A percentile compares a stretch with the other conserved stretches of the same genome.
Conservation (phyloP, 2,888 invertebrate genomes). For the Drosophila mimetica region DNA sequence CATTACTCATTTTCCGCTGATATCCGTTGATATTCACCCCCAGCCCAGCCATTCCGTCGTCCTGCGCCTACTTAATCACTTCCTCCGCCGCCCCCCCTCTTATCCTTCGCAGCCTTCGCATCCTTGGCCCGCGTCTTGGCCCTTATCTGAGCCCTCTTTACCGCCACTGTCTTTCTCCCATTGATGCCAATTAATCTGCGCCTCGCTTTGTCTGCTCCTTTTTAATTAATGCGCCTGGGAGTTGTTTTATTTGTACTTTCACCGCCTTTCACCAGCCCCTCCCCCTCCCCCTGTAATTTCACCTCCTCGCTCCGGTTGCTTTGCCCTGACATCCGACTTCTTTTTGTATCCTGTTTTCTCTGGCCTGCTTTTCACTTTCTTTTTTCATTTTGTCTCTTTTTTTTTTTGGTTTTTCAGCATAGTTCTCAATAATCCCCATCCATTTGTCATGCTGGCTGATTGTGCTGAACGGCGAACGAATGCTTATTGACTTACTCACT, state of each 20-base stretch:
- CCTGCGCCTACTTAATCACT: slow-evolving; percentile 66
- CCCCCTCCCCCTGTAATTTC: not conserved
- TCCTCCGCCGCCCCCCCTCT: slow-evolving; percentile 7
- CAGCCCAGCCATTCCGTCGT: slow-evolving; percentile 20
- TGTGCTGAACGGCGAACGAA: slow-evolving; percentile 10
- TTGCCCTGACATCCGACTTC: not conserved
- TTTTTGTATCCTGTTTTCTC: slow-evolving; percentile 14
- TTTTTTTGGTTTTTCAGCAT: slow-evolving; percentile 4
- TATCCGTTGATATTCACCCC: slow-evolving; percentile 50
- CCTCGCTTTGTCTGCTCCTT: slow-evolving; percentile 76
- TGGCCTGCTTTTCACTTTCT: not conserved
- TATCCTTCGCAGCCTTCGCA: not conserved
- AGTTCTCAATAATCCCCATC: slow-evolving; percentile 45
- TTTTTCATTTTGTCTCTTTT: not conserved
- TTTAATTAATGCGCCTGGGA: slow-evolving; percentile 77
- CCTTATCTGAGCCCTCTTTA: slow-evolving; percentile 23
- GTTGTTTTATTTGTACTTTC: slow-evolving; percentile 39
- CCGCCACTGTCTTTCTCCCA: slow-evolving; percentile 48
- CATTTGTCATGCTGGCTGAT: slow-evolving; percentile 51
- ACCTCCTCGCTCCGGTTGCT: not conserved
- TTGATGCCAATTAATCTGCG: slow-evolving; percentile 80
- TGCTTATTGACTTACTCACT: slow-evolving; percentile 8
- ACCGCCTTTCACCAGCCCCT: not conserved
- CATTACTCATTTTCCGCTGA: slow-evolving; percentile 79
- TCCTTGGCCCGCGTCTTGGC: slow-evolving; percentile 35